Conservation (phyloP, 2,797 vertebrate species). For the Tokudaia muenninki region DNA sequence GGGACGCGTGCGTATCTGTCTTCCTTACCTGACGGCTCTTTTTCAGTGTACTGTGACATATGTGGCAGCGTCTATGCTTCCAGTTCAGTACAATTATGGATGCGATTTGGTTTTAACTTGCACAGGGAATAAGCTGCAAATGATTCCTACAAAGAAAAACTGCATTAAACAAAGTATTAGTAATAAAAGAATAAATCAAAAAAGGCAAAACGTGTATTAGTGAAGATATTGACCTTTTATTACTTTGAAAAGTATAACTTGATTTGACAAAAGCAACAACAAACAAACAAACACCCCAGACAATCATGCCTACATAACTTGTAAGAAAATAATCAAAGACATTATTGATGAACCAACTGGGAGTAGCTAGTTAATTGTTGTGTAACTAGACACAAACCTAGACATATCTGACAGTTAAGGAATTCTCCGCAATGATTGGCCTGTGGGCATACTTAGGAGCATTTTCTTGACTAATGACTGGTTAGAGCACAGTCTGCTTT, state of each 20-base stretch:
- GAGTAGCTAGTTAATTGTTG: not conserved
- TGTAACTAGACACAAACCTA: not conserved
- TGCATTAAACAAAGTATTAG: conserved; percentile 55
- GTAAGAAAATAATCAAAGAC: conserved; percentile 30
- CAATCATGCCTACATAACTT: not conserved
- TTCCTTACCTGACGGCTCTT: conserved; percentile 78
- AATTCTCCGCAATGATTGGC: not conserved
- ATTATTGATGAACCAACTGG: not conserved
- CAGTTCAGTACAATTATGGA: conserved; percentile 59
- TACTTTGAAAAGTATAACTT: not conserved
- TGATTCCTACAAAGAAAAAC: conserved; percentile 74
- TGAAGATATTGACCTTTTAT: not conserved
- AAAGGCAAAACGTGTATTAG: conserved; percentile 13
- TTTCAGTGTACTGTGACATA: conserved; percentile 80
- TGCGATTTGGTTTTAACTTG: conserved; percentile 59
- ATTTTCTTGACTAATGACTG: not conserved
- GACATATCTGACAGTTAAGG: not conserved
- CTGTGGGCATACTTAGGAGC: not conserved
- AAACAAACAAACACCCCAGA: not conserved
- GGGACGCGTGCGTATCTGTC: not conserved
- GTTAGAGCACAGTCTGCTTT: not conserved
- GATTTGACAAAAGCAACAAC: not conserved
- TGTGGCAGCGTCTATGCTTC: conserved; percentile 9
- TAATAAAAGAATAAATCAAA: conserved; percentile 43
- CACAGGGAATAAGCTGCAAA: conserved; percentile 25